Evolutionary conservation across 2,888 invertebrate genomes (phyloP), one percentile per base, ranked within the genome.

Genomic region (Hybos culiciformis): DNA sequence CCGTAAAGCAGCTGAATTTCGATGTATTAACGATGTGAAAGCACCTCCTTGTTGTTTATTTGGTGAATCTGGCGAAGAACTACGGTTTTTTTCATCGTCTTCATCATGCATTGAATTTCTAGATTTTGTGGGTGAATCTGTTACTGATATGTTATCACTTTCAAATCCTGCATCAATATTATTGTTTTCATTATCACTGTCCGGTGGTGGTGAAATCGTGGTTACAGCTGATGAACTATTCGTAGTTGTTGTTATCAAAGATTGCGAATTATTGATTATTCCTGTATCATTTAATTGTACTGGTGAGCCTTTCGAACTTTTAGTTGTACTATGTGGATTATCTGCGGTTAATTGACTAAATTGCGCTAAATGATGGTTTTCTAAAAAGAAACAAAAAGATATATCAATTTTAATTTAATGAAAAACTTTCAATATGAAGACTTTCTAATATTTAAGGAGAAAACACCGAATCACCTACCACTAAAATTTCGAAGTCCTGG

Each of bases 321-420:
- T 14, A 18, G 80, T 80, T 34, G 80, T 80, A 60, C 79, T 80
- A 56, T 80, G 79, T 26, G 80, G 78, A 55, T 66, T 71, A 69
- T 70, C 72, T 60, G 49, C 69, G 15, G 59, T 57, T 55, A 62
- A 54, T 51, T 60, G 60, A 52, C 55, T 56, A 32, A 60, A 48
- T 45, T 59, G 59, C 14, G 53, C 51, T 43, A 58, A 52, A 34
- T 55, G 62, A 45, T 58, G 61, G 41, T 59, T 52, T 45, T 54
- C 54, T 55, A 36, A 11, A 48, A 49, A 4, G 17, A n/a, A 34
- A 40, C 39, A 39, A 41, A 17, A 37, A 45, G 12, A 20, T 33
- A 17, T 20, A n/a, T 41, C 11, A 33, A 7, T 3, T 20, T 40
- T 34, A 19, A 15, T 9, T 12, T 39, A 31, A 9, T 21, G 5